A percentile compares a stretch with the other conserved stretches of the same genome.
phyloP scores from a whole-genome alignment of 37 sponge, comb jelly and placozoan species.

The Halisarca cf. caerulea region DNA sequence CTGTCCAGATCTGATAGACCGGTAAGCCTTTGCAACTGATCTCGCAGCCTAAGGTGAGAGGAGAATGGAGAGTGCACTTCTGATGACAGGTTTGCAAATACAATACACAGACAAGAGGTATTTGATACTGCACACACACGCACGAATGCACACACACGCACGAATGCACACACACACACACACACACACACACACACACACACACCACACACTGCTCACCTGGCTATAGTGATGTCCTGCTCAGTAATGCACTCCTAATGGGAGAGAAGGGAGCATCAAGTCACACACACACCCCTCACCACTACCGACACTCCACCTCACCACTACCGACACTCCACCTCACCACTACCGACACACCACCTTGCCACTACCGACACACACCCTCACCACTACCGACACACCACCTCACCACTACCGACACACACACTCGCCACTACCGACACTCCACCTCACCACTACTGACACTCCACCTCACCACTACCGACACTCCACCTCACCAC shows the following conservation, averaged over 20 bases:
- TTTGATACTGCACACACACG: background rate
- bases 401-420: background rate
- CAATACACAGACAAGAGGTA: no score
- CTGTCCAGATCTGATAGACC: no score
- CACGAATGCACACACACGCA: background rate
- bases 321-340: background rate
- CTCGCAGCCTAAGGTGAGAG: background rate
- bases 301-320: background rate
- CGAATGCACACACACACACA: no score
- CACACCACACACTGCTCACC: background rate
- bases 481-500: background rate
- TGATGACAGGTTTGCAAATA: no score
- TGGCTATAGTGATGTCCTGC: background rate
- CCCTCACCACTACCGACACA: background rate
- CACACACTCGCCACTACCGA: background rate
- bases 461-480: background rate
- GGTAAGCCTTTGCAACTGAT: background rate
- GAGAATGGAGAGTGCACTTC: no score
- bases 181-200: no score
- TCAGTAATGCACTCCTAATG: background rate
- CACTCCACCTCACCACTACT: background rate
- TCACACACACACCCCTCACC: background rate
- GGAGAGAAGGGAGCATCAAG: background rate
- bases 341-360: background rate
- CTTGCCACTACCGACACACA: background rate